Evolutionary conservation across 2,797 vertebrate genomes (phyloP).

Genomic region (Rhabdophis nuchalis): DNA sequence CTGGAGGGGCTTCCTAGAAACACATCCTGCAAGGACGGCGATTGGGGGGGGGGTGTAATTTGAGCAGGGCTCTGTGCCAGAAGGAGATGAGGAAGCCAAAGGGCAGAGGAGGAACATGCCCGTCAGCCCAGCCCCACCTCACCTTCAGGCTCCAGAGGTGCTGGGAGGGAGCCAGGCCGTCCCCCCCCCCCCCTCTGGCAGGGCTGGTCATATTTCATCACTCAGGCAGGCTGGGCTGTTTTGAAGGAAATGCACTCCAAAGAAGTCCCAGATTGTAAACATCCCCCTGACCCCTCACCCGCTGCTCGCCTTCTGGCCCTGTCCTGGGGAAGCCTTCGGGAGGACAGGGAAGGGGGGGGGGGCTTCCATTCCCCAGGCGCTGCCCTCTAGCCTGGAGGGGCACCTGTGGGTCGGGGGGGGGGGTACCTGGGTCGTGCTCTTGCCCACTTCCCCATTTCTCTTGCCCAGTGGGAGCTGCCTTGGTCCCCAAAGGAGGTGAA

Average conservation of each 20-base stretch:
- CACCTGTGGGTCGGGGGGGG: background rate
- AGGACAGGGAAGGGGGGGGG: background rate
- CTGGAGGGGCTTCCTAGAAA: background rate
- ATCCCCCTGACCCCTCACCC: conserved; percentile 14
- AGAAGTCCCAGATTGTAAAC: conserved; percentile 9
- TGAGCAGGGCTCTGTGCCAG: background rate
- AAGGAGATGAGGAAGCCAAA: background rate
- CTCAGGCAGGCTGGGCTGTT: conserved; percentile 1
- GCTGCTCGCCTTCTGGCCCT: background rate
- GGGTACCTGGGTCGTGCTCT: background rate
- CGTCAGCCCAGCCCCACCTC: background rate
- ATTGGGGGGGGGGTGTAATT: background rate
- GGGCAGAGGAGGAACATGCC: background rate
- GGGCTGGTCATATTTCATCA: background rate
- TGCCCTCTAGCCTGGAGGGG: background rate
- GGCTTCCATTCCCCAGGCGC: background rate
- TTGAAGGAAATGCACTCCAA: conserved; percentile 25
- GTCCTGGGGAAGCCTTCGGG: background rate
- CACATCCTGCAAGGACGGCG: background rate
- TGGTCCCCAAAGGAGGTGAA: background rate
- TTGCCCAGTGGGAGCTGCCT: too few species aligned
- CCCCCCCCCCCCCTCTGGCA: background rate
- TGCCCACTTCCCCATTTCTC: background rate
- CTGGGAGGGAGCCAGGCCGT: too few species aligned
- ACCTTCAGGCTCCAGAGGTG: background rate